Evolutionary conservation across 35 echinoderm and acorn worm genomes (phyloP).

Genomic region (Ophioderma brevispina): DNA sequence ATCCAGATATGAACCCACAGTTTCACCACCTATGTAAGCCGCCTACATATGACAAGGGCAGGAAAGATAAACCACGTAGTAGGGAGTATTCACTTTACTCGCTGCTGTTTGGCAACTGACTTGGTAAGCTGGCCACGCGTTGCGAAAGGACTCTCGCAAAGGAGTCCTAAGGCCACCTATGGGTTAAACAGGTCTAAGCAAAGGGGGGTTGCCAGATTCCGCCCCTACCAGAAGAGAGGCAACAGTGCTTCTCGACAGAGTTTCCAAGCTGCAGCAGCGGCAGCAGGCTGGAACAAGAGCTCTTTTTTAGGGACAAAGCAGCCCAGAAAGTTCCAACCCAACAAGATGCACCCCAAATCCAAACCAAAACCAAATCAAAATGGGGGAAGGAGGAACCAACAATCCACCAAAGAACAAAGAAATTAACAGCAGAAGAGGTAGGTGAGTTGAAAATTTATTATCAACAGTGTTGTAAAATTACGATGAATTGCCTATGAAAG

Average conservation of each 20-base stretch:
- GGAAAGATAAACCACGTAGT: background rate
- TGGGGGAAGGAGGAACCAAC: no score
- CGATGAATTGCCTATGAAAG: no score
- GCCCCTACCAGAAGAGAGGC: background rate
- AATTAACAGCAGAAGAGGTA: no score
- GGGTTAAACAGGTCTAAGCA: background rate
- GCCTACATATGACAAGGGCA: background rate
- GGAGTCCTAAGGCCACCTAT: slow-evolving; percentile 38
- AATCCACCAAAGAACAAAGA: no score
- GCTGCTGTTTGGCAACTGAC: slow-evolving; percentile 45
- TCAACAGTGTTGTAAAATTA: no score
- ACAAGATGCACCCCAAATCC: no score
- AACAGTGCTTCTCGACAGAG: background rate
- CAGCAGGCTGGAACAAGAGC: background rate
- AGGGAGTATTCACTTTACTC: background rate
- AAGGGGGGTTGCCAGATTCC: no score
- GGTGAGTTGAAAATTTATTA: no score
- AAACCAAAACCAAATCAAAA: no score
- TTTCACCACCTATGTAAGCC: slow-evolving; percentile 38
- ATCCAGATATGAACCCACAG: slow-evolving; percentile 32
- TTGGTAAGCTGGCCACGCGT: slow-evolving; percentile 52
- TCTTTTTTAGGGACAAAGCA: background rate
- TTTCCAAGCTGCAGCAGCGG: background rate
- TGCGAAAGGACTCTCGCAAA: slow-evolving; percentile 40
- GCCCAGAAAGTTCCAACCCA: background rate